Percentiles rank a stretch among this genome's conserved stretches.
phyloP scores from a whole-genome alignment of 2,797 vertebrate species.

The Artibeus jamaicensis region DNA sequence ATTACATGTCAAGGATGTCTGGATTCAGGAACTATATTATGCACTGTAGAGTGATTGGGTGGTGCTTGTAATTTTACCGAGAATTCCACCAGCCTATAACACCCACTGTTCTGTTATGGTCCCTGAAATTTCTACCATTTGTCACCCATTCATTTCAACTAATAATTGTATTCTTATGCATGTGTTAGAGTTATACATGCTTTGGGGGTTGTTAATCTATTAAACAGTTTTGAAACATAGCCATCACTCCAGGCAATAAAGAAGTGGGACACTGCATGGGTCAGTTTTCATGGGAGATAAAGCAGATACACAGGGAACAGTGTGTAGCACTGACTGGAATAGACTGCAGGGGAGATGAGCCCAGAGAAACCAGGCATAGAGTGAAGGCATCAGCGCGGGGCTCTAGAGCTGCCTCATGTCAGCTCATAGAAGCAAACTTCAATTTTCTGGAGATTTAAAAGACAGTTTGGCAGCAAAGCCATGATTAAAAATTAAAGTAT shows the following conservation, averaged over 20 bases:
- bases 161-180: not conserved
- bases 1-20: not conserved
- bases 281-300: not conserved
- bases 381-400: not conserved
- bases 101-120: not conserved
- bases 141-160: not conserved
- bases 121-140: not conserved
- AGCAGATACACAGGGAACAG: not conserved
- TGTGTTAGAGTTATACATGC: not conserved
- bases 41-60: not conserved
- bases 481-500: not conserved
- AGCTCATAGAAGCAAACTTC: not conserved
- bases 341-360: not conserved
- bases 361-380: not conserved
- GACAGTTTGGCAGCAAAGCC: not conserved
- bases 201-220: not conserved
- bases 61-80: not conserved
- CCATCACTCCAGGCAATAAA: not conserved
- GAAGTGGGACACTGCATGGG: not conserved
- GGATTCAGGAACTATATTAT: not conserved
- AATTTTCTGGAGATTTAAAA: not conserved
- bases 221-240: not conserved
- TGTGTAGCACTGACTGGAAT: not conserved
- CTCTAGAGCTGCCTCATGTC: not conserved
- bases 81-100: not conserved